Evolutionary conservation across 2,113 vertebrate species (phyloP), one percentile per base, ranked within the genome.

Genomic region (Thoracochromis brauschi): DNA sequence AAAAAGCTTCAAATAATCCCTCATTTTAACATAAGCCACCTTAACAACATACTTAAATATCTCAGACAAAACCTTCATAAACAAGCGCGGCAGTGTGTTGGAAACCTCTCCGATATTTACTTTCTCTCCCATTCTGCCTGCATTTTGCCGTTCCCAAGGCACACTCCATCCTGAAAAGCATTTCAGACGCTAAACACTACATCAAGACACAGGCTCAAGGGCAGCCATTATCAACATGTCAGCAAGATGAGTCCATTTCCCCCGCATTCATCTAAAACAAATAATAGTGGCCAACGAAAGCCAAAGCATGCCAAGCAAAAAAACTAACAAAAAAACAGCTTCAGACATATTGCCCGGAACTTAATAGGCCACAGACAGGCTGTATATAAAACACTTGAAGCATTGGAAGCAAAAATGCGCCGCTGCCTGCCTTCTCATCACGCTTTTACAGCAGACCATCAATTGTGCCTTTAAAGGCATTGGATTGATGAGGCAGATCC

Each of bases 151-250:
- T 87, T 83, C 84, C 45, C n/a, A 7, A 6, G 85, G 82, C 83
- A 83, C 88, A 88, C 87, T 92, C 85, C 80, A 88, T 94, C 90
- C 85, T 89, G 80, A 91, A 91, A 94, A 85, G 87, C 91, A 81
- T 93, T 93, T 85, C 73, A 82, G 88, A 89, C 16, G 33, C 94
- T 94, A 85, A 93, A 91, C 94, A 90, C 95, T 94, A 90, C 91
- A 94, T 95, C 93, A 93, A 86, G 58, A 87, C 81, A 54, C 73
- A 16, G 80, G 92, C 95, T 94, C 91, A 95, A 94, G 94, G 93
- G 93, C 95, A 94, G 89, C 90, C 90, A 94, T 96, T 95, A 96
- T 95, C 92, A 92, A 92, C 88, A 93, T 85, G 95, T 93, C 93
- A 95, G 83, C 87, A 85, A 87, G 92, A 94, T 88, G 92, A 94